Evolutionary conservation across 1,140 invertebrate genomes (phyloP), one percentile per base, ranked within the genome.

Genomic region (Bilobella aurantiaca): DNA sequence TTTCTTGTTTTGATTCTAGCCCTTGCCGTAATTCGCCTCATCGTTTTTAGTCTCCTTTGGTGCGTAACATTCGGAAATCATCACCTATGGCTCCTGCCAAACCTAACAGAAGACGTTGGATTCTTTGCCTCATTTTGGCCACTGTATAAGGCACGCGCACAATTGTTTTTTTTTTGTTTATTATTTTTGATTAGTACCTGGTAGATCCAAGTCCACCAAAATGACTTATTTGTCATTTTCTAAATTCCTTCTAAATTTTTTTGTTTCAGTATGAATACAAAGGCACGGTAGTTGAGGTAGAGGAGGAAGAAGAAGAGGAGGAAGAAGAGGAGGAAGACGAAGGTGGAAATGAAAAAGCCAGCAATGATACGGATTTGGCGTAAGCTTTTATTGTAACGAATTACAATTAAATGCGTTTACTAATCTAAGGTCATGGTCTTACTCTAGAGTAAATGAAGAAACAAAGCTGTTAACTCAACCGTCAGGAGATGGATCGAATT

Each of bases 101-200:
- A 99, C 81, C 81, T 99, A 25, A 96, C 94, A 1, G 96, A 98
- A 79, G 96, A 99, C 80, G 96, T 98, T 56, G 94, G 96, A 34
- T 96, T 99, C 81, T 91, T 98, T 65, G 95, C 96, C 46, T 98
- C 95, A 1, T 99, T 99, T 79, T 93, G 91, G 87, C 96, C 96
- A 29, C 81, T 98, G 1, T 99, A 98, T 81, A 89, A 90, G 77
- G 90, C 91, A 78, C 78, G 74, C 76, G 8, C 8, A 42, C 34
- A 42, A 12, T 42, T n/a, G n/a, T n/a, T n/a, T n/a, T n/a, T n/a
- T n/a, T n/a, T n/a, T n/a, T n/a, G n/a, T n/a, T n/a, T n/a, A n/a
- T n/a, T n/a, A n/a, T n/a, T n/a, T n/a, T n/a, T n/a, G n/a, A n/a
- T n/a, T n/a, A n/a, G n/a, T n/a, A n/a, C n/a, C n/a, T n/a, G n/a